Base-by-base conservation (phyloP, 2,113 vertebrate genomes). In the Neolamprologus toae region DNA sequence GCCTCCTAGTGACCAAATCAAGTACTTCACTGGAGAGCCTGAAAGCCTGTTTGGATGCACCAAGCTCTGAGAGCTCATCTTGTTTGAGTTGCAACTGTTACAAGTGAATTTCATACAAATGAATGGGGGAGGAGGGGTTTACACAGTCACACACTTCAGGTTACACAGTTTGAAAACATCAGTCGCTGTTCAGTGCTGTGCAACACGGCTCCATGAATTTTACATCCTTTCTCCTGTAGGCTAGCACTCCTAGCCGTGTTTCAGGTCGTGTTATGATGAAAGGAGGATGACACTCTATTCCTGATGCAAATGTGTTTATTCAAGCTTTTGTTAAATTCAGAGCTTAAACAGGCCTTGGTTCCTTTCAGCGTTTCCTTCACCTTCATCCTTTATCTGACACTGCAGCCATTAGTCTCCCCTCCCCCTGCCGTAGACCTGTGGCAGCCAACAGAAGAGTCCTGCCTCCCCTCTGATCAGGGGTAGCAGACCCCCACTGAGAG, bases 391-490 rank as follows among this genome's bases (percentile, higher is more conserved):
- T 17, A 71, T 79, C 37, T 21, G 54, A 13, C 73, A 53, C n/a
- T 37, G 84, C 57, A 31, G 45, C 79, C 83, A 90, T 92, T 90
- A 91, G 82, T 91, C 51, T 16, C 13, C 78, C 54, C 45, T 28
- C 82, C 79, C 23, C 31, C 45, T 19, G 42, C 82, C 40, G 11
- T 68, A 78, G 85, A 88, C 47, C 54, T 57, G 80, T 91, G 87
- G 86, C 88, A 93, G 81, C n/a, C 33, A 83, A 87, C 86, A 91
- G 89, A 89, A 84, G 68, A 80, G 45, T 31, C 47, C 82, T 71
- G 86, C 88, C 86, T 92, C 87, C 86, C 88, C 63, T 63, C 71
- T n/a, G 59, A 86, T 92, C 82, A 85, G 78, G 73, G 87, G 79
- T 19, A 83, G 26, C 47, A 28, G 80, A 47, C 26, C 81, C 86